These are phyloP conservation scores for Portevinia maculata DNA, from an alignment of 2,888 invertebrate genomes.

Conservation along the genomic window DNA sequence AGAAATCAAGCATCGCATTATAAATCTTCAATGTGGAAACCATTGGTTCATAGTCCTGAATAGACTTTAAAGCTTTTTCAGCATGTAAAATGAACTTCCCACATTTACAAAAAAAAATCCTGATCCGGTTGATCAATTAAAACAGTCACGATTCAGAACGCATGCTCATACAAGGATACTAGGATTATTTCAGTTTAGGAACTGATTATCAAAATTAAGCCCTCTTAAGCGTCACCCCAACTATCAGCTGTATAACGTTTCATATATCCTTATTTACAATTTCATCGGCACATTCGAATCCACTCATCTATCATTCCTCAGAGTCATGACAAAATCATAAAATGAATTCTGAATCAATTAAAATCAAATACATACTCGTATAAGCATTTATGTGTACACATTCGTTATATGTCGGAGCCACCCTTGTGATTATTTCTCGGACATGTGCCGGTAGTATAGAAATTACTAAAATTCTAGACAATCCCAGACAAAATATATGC, in stretches of 20 bases:
- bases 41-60: no score
- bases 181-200: background rate
- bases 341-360: conserved; percentile 27
- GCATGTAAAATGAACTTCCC: no score
- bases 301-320: background rate
- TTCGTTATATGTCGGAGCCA: background rate
- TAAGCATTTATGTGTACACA: background rate
- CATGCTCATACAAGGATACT: background rate
- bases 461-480: conserved; percentile 7
- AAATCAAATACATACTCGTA: background rate
- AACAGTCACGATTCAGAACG: background rate
- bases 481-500: conserved; percentile 44
- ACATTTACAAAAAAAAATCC: background rate
- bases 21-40: no score
- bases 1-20: no score
- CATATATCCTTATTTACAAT: background rate
- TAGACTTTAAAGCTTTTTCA: no score
- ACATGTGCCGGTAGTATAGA: background rate
- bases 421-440: background rate
- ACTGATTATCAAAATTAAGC: background rate
- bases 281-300: background rate
- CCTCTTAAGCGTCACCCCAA: background rate
- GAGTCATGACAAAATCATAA: conserved; percentile 14
- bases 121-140: background rate
- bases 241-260: background rate